phyloP scores from a whole-genome alignment of 2,797 vertebrate species.

The Morelia viridis region DNA sequence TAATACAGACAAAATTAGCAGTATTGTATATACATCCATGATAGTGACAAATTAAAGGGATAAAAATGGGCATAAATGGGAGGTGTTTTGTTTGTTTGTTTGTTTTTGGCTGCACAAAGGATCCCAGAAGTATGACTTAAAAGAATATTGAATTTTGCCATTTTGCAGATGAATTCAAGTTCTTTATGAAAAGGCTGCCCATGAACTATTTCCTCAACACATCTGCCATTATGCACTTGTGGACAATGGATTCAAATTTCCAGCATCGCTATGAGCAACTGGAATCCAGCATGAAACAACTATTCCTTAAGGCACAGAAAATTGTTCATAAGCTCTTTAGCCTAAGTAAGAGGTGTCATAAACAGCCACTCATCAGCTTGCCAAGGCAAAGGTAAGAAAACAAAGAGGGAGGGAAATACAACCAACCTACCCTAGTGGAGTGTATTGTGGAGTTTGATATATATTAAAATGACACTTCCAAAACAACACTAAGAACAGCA shows the following conservation, averaged over 20 bases:
- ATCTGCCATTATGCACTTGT: slow-evolving; percentile 89
- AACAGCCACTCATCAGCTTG: slow-evolving; percentile 88
- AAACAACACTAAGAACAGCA: neutral
- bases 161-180: slow-evolving; percentile 92
- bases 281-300: slow-evolving; percentile 87
- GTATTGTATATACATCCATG: slow-evolving; percentile 9
- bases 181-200: slow-evolving; percentile 89
- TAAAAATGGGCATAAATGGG: neutral
- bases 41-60: neutral
- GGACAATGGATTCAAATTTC: slow-evolving; percentile 89
- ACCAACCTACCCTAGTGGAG: neutral
- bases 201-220: slow-evolving; percentile 91
- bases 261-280: slow-evolving; percentile 92
- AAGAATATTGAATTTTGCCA: slow-evolving; percentile 44
- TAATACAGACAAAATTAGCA: neutral
- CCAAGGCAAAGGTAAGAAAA: slow-evolving; percentile 86
- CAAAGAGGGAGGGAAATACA: fast-evolving
- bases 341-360: slow-evolving; percentile 93
- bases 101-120: neutral
- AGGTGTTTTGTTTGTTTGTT: neutral
- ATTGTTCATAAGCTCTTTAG: slow-evolving; percentile 95
- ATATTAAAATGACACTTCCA: neutral
- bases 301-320: slow-evolving; percentile 88
- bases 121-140: neutral
- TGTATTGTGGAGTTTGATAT: neutral